A percentile compares a stretch with the other conserved stretches of the same genome.
Evolutionary conservation across 2,888 invertebrate species (phyloP).

Genomic region (Polyommatus icarus): DNA sequence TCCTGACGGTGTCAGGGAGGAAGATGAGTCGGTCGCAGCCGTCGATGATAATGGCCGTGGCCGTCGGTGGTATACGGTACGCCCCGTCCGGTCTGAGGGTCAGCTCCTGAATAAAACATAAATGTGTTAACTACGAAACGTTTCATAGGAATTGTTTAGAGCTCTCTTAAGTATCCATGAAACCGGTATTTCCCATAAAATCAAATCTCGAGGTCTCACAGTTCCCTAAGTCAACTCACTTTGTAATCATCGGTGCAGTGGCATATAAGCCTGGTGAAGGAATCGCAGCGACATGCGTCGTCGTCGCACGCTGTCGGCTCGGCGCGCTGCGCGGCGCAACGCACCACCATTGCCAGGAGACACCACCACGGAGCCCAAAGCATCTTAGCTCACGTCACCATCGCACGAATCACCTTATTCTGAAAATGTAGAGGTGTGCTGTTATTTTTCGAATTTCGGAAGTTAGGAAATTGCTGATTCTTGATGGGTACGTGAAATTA

Average conservation of each 20-base stretch:
- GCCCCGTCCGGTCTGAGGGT: constrained; percentile 79
- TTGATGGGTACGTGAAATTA: not conserved
- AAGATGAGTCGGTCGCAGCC: constrained; percentile 84
- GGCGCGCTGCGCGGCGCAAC: constrained; percentile 52
- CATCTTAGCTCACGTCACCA: constrained; percentile 71
- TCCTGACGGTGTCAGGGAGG: constrained; percentile 78
- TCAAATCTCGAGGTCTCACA: not conserved
- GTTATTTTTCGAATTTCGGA: not conserved
- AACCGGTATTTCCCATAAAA: not conserved
- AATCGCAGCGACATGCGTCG: constrained; percentile 79
- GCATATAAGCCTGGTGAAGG: constrained; percentile 79
- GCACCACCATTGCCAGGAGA: constrained; percentile 56
- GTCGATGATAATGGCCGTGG: constrained; percentile 82
- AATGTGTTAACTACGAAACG: not conserved
- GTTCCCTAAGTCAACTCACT: constrained; percentile 48
- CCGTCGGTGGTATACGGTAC: constrained; percentile 73
- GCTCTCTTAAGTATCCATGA: not conserved
- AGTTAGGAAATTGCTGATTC: too few species aligned
- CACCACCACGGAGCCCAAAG: constrained; percentile 64
- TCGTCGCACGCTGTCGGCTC: constrained; percentile 75
- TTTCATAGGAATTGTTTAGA: not conserved
- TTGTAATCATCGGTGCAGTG: constrained; percentile 73
- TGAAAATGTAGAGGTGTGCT: constrained; percentile 36
- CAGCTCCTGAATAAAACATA: constrained; percentile 72
- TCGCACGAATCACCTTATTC: constrained; percentile 50